Base-by-base conservation (phyloP, 2,888 invertebrate species). In the Amiota minor region DNA sequence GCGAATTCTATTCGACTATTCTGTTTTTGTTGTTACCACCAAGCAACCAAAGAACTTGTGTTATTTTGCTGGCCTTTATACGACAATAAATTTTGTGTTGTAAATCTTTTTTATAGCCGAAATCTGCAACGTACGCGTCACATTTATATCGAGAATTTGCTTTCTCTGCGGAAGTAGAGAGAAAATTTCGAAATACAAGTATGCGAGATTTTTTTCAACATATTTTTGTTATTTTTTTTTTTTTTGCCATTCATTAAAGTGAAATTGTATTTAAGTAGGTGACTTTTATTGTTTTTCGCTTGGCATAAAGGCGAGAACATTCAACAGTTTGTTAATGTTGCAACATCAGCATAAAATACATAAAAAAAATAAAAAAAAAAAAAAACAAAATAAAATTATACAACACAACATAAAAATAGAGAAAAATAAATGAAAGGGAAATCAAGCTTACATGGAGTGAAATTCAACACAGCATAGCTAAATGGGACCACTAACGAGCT, bases 221-320 rank as follows among this genome's bases (percentile, higher is more conserved):
- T 47, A 47, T 70, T 59, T 73, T 49, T 64, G 67, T 70, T 45
- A 46, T 47, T 65, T 18, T 61, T 72, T 56, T 23, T 16, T 16
- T 69, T 50, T 69, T 59, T 23, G 71, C 72, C 35, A 35, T 35
- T 35, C 71, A 77, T 83, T 81, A 80, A 81, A 83, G 82, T 75
- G 73, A 80, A 81, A 84, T 81, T 81, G 78, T 78, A 78, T 84
- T 84, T 84, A 84, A 84, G 83, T 83, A 71, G 62, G 53, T 50
- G 50, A 62, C 62, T 71, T 74, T 73, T 75, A 76, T 78, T 81
- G 73, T 79, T 59, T 73, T 10, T 68, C 72, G 64, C 69, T 72
- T 49, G 20, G n/a, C 18, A 16, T n/a, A n/a, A 11, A 59, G 16
- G 59, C 59, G 18, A 59, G 18, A 35, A 67, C 16, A 62, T 23